phyloP scores from a whole-genome alignment of 2,113 vertebrate species.

The Albula goreensis region DNA sequence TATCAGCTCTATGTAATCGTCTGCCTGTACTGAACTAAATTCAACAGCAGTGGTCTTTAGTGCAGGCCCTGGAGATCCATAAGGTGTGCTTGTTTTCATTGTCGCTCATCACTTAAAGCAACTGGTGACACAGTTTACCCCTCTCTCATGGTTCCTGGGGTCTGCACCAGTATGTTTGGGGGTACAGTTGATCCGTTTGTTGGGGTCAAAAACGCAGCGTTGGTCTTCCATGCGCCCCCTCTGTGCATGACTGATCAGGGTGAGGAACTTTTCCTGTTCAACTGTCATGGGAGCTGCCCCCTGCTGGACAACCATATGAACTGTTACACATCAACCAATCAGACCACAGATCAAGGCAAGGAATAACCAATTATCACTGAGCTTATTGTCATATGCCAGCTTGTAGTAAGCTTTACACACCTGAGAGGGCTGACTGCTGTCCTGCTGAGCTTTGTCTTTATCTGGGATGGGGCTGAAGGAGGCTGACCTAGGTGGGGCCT shows the following conservation, averaged over 20 bases:
- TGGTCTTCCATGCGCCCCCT: slow-evolving; percentile 77
- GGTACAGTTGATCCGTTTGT: slow-evolving; percentile 50
- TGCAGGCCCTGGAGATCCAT: no score
- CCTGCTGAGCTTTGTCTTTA: not conserved
- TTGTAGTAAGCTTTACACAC: not conserved
- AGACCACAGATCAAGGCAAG: not conserved
- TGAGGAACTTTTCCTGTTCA: slow-evolving; percentile 73
- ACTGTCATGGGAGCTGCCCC: slow-evolving; percentile 13
- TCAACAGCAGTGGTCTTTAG: no score
- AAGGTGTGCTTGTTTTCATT: no score
- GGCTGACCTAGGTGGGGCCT: not conserved
- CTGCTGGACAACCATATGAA: slow-evolving; percentile 37
- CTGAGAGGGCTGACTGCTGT: not conserved
- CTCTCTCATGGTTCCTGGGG: no score
- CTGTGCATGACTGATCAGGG: slow-evolving; percentile 72
- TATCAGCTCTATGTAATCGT: no score
- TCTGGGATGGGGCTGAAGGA: not conserved
- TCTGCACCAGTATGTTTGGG: slow-evolving; percentile 24
- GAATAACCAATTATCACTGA: not conserved
- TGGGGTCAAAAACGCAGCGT: slow-evolving; percentile 62
- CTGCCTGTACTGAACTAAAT: no score
- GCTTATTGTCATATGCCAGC: not conserved
- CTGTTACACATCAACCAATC: slow-evolving; percentile 1
- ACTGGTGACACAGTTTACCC: no score
- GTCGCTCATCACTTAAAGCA: no score